Conservation (phyloP, 2,797 vertebrate species). For the Bovichtus diacanthus region DNA sequence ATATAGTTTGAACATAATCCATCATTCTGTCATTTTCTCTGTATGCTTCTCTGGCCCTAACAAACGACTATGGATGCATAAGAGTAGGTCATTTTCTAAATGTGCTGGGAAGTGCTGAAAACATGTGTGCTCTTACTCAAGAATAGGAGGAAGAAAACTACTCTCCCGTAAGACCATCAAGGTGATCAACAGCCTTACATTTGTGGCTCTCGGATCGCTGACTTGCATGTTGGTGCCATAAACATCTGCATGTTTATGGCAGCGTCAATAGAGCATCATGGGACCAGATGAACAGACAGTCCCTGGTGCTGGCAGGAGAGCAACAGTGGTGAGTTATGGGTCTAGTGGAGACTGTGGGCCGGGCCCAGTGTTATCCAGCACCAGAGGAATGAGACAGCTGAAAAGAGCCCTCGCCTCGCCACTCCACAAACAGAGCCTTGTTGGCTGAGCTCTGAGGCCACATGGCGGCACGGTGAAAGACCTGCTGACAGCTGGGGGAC, state of each 20-base stretch:
- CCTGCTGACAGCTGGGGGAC: constrained; percentile 78
- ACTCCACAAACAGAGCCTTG: constrained; percentile 68
- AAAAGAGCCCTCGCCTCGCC: constrained; percentile 48
- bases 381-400: constrained; percentile 86
- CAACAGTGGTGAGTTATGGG: constrained; percentile 72
- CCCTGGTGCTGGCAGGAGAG: constrained; percentile 44
- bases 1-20: constrained; percentile 18
- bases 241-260: constrained; percentile 18
- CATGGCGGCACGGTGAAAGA: constrained; percentile 72
- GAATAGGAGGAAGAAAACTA: not conserved
- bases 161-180: not conserved
- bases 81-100: not conserved
- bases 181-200: not conserved
- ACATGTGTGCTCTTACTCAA: not conserved
- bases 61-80: not conserved
- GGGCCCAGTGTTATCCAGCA: constrained; percentile 75
- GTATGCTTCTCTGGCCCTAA: constrained; percentile 3
- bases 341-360: constrained; percentile 67
- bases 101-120: not conserved
- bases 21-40: not conserved
- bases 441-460: constrained; percentile 71
- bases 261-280: constrained; percentile 4
- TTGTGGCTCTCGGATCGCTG: constrained; percentile 3
- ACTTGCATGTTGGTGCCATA: not conserved
- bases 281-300: constrained; percentile 44